Conservation (phyloP, 1,140 invertebrate species). For the Danaus plexippus region DNA sequence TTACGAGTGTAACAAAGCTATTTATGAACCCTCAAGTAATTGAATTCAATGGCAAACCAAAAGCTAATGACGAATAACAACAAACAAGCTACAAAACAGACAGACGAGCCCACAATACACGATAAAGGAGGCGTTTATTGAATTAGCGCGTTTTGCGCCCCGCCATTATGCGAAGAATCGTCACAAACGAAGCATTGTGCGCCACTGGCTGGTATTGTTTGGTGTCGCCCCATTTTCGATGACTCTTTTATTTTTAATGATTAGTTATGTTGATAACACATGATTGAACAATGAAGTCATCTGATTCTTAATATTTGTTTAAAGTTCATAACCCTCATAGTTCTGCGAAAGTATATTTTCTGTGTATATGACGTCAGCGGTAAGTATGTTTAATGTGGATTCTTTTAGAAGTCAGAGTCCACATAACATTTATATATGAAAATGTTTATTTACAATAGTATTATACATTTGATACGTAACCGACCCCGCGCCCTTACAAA, state of each 20-base stretch:
- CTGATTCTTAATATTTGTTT: no score
- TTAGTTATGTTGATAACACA: constrained; percentile 28
- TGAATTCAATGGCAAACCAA: constrained; percentile 12
- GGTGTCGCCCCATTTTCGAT: constrained; percentile 63
- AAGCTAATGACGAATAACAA: constrained; percentile 28
- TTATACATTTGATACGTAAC: constrained; percentile 37
- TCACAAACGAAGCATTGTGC: constrained; percentile 69
- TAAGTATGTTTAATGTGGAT: no score
- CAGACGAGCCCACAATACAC: constrained; percentile 56
- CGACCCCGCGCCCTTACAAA: constrained; percentile 64
- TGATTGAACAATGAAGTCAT: no score
- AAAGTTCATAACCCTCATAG: no score
- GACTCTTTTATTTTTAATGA: constrained; percentile 59
- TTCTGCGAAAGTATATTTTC: no score
- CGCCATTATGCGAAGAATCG: constrained; percentile 67
- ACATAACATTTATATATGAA: constrained; percentile 16
- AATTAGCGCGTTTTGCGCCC: constrained; percentile 61
- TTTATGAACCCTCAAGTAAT: no score
- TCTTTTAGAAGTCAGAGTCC: constrained; percentile 6
- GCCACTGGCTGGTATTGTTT: constrained; percentile 66
- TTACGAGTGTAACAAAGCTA: no score
- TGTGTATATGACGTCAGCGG: no score
- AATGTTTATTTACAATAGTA: constrained; percentile 9
- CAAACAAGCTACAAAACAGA: constrained; percentile 35
- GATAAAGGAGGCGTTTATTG: constrained; percentile 61